These are phyloP conservation scores for Tinea trinotella DNA, from an alignment of 2,888 invertebrate species.

Conservation along the genomic window DNA sequence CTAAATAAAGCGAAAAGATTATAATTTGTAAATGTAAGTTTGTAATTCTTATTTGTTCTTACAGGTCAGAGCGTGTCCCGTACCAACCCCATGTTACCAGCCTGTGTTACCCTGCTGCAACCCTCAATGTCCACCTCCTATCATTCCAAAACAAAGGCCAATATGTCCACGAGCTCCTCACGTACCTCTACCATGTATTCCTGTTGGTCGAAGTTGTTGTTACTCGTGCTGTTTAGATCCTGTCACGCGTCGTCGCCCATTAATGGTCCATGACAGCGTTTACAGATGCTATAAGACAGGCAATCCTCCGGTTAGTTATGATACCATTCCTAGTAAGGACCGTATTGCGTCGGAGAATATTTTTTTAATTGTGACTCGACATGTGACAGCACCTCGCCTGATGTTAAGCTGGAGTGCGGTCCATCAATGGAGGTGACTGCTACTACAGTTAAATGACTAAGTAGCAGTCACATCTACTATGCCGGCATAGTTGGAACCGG, in stretches of 20 bases:
- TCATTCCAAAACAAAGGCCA: slow-evolving; percentile 58
- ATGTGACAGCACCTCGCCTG: too few relatives aligned
- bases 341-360: too few relatives aligned
- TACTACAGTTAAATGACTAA: too few relatives aligned
- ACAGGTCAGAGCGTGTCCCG: slow-evolving; percentile 53
- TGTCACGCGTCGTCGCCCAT: slow-evolving; percentile 69
- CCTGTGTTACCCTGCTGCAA: slow-evolving; percentile 59
- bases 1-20: too few relatives aligned
- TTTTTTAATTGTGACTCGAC: too few relatives aligned
- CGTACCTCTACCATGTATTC: slow-evolving; percentile 59
- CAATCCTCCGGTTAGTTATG: slow-evolving; percentile 29
- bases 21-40: not conserved
- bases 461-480: too few relatives aligned
- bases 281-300: slow-evolving; percentile 32
- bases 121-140: slow-evolving; percentile 68
- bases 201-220: slow-evolving; percentile 58
- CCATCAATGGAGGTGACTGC: too few relatives aligned
- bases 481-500: too few relatives aligned
- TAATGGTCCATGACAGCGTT: slow-evolving; percentile 71
- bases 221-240: slow-evolving; percentile 60
- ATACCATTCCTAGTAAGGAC: too few relatives aligned
- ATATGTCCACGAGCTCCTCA: slow-evolving; percentile 61
- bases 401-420: too few relatives aligned
- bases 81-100: slow-evolving; percentile 52
- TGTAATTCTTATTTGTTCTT: slow-evolving; percentile 24